Base-by-base conservation (phyloP, 37 sponge, comb jelly and placozoan species). In the Amphimedon queenslandica region DNA sequence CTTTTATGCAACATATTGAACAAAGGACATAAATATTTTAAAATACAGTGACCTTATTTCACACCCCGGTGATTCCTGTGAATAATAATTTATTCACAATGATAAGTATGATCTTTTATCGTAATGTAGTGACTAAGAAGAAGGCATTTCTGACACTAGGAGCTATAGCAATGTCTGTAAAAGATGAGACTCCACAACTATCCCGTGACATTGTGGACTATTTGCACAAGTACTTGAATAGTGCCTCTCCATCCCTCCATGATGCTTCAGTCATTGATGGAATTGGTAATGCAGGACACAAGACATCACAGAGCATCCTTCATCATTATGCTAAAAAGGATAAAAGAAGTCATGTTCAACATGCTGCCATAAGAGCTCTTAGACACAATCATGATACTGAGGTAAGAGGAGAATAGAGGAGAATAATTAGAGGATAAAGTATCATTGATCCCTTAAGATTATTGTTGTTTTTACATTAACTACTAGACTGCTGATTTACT, bases 351-450 rank as follows among this genome's bases (percentile, higher is more conserved):
- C 5, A 34, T 1, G 64, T 82, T 10, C 61, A 67, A 39, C 88
- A 88, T 40, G 66, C 88, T 1, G 82, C 88, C 5, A 55, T 88
- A 33, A 82, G 77, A 37, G 82, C 82, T 25, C 40, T 88, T 33
- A 72, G 83, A 67, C 31, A 64, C 10, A 78, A 74, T 53, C 32
- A 67, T 4, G 43, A 68, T 55, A 55, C 77, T 21, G 63, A 88
- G 74, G 88, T 88, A 30, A 13, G 53, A 47, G 53, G 53, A 13
- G 53, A 47, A 13, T 47, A 42, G 73, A 42, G 3, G 37, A 39
- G 63, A 43, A 64, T 77, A 33, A 30, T 25, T 30, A n/a, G n/a
- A n/a, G n/a, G n/a, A n/a, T n/a, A n/a, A n/a, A n/a, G 32, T 37
- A 35, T 64, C 4, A 20, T 65, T 42, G 21, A 37, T 4, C 36